phyloP scores from a whole-genome alignment of 2,797 vertebrate genomes.

The Aldrovandia affinis region DNA sequence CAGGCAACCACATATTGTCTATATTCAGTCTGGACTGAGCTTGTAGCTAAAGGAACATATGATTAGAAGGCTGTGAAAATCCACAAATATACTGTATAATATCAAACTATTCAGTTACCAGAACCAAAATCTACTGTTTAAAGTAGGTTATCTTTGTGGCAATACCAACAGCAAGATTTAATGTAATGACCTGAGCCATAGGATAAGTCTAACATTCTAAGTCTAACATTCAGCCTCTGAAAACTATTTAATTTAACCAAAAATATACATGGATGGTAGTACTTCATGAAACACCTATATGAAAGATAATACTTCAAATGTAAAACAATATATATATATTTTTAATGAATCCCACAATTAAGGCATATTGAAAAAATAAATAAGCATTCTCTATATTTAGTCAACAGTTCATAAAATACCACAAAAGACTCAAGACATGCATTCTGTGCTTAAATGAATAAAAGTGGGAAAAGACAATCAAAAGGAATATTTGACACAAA shows the following conservation, averaged over 20 bases:
- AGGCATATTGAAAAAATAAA: not conserved
- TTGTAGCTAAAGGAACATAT: not conserved
- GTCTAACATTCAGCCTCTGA: not conserved
- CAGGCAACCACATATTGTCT: not conserved
- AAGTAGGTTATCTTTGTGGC: not conserved
- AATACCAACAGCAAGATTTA: not conserved
- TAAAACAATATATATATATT: no score
- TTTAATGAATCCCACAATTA: no score
- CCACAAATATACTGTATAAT: not conserved
- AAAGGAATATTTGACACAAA: conserved; percentile 13
- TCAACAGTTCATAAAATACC: conserved; percentile 28
- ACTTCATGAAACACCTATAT: no score
- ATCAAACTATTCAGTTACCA: not conserved
- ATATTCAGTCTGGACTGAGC: not conserved
- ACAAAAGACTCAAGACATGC: conserved; percentile 29
- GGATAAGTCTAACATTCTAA: not conserved
- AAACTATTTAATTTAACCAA: not conserved
- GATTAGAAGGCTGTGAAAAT: not conserved
- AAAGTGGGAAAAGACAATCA: conserved; percentile 14
- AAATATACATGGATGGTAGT: not conserved
- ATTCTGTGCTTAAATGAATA: conserved; percentile 24
- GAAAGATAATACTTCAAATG: no score
- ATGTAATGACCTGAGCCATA: not conserved
- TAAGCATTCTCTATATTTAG: conserved; percentile 11
- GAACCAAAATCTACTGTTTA: not conserved